Evolutionary conservation across 2,797 vertebrate genomes (phyloP).

Genomic region (Tolypeutes matacus): DNA sequence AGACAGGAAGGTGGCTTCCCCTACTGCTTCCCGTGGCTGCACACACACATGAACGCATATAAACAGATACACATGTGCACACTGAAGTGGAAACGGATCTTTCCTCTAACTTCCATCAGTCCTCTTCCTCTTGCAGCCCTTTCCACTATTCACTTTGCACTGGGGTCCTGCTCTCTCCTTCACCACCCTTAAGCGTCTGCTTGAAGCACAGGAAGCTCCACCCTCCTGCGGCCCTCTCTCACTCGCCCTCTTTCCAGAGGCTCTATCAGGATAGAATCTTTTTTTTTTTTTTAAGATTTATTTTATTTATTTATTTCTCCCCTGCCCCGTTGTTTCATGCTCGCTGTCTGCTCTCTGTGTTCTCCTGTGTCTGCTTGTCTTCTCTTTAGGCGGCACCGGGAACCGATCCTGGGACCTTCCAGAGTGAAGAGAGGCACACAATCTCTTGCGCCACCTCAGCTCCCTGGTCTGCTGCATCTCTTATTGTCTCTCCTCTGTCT

Average conservation of each 20-base stretch:
- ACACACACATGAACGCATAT: neutral
- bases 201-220: neutral
- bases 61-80: neutral
- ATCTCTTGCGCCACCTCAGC: no score
- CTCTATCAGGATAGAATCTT: neutral
- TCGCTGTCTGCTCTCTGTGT: no score
- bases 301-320: no score
- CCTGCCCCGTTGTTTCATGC: no score
- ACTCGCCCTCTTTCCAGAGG: neutral
- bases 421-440: no score
- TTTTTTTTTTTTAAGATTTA: no score
- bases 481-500: no score
- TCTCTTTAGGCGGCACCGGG: no score
- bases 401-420: no score
- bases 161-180: neutral
- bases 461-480: no score
- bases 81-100: neutral
- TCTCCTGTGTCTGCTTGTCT: no score
- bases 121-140: neutral
- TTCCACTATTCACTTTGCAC: neutral
- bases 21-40: no score
- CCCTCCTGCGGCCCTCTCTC: neutral
- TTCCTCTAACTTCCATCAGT: neutral
- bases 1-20: neutral
- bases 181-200: neutral